Base-by-base conservation (phyloP, 2,113 vertebrate genomes). In the Willisornis vidua region DNA sequence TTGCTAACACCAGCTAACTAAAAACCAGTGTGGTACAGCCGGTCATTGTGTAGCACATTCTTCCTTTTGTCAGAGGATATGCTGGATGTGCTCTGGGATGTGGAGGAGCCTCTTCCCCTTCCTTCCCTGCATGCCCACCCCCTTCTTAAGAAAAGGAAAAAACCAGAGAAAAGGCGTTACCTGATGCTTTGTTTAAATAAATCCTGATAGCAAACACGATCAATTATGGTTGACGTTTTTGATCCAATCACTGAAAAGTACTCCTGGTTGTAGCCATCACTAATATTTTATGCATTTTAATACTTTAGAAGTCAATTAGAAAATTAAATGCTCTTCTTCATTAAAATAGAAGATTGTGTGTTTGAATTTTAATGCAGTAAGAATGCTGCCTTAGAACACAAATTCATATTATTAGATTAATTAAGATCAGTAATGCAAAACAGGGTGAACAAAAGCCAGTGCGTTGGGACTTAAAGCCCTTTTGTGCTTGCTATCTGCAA, bases 311-410 rank as follows among this genome's bases (percentile, higher is more conserved):
- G 91, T 73, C 61, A 92, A 87, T 97, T 95, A 96, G 77, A 82
- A 82, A 95, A 95, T 87, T 75, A 95, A 96, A 96, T 35, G 41
- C 41, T 91, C 29, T 77, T 54, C 66, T 91, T 92, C 91, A 94
- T 95, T 89, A 78, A 92, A 96, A 85, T 87, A 87, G 31, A 72
- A 93, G 91, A 93, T 75, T 65, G 62, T 61, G 31, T 85, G 43
- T 95, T 95, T 93, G 91, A 88, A 92, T 95, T 92, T 95, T 93
- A 93, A 96, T 94, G 86, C 45, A 35, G 63, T 57, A 81, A 90
- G 93, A 96, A 52, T 45, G 68, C 89, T 84, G 68, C 52, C 65
- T 88, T 66, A 72, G 80, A 93, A 95, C 88, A 75, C 68, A 78
- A 61, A 72, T 89, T 86, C n/a, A 48, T 80, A 61, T 94, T 95